These are phyloP conservation scores for Drosophila acutilabella DNA, from an alignment of 2,888 invertebrate species.

Conservation along the genomic window DNA sequence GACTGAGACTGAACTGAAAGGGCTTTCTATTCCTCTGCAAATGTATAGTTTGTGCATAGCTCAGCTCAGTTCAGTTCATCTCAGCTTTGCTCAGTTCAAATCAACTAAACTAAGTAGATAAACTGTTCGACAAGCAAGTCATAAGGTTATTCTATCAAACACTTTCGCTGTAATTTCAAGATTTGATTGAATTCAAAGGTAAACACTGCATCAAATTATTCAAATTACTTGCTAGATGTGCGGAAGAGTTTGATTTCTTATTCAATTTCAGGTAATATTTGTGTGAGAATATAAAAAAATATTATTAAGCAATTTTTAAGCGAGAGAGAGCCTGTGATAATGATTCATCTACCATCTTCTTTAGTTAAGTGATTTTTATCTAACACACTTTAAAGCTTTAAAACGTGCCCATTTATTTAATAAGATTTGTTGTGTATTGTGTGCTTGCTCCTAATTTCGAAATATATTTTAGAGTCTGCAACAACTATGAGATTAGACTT, in stretches of 20 bases:
- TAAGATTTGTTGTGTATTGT: too few relatives aligned
- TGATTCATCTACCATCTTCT: too few relatives aligned
- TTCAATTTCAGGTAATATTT: too few relatives aligned
- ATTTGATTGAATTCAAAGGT: background rate
- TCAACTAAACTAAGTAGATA: conserved; percentile 22
- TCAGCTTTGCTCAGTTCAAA: background rate
- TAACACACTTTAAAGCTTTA: too few relatives aligned
- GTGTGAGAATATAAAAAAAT: too few relatives aligned
- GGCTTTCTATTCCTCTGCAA: background rate
- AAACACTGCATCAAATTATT: background rate
- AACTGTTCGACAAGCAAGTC: background rate
- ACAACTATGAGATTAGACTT: too few relatives aligned
- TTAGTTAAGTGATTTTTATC: too few relatives aligned
- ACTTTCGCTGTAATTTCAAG: conserved; percentile 18
- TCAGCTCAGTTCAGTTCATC: conserved; percentile 21
- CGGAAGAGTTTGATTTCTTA: background rate
- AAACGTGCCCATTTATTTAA: too few relatives aligned
- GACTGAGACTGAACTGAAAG: conserved; percentile 7
- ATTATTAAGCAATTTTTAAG: too few relatives aligned
- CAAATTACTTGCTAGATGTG: background rate
- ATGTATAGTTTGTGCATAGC: conserved; percentile 32
- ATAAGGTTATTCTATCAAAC: conserved; percentile 6
- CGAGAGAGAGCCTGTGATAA: too few relatives aligned
- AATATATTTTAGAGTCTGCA: too few relatives aligned
- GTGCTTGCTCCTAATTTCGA: too few relatives aligned